Conservation (phyloP, 2,888 invertebrate genomes). For the Chrysolina haemoptera region DNA sequence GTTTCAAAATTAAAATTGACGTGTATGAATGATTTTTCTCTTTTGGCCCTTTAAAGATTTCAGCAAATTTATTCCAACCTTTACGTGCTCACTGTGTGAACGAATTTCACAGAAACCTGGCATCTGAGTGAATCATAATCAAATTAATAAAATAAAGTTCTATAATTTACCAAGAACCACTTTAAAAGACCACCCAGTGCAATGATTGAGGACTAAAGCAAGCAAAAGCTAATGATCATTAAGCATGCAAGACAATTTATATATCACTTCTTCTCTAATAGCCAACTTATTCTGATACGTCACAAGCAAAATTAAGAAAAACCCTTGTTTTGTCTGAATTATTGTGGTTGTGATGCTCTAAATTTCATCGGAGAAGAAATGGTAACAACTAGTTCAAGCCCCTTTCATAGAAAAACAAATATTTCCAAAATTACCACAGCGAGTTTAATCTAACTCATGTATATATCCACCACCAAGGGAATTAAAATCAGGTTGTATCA, state of each 20-base stretch:
- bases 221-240: constrained; percentile 24
- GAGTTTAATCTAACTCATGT: neutral
- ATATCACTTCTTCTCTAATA: constrained; percentile 26
- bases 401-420: constrained; percentile 20
- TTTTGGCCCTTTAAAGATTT: too few species aligned
- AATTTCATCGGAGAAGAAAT: constrained; percentile 18
- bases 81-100: too few species aligned
- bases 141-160: neutral
- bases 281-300: neutral
- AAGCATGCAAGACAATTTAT: constrained; percentile 30
- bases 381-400: constrained; percentile 37
- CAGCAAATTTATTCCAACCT: too few species aligned
- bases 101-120: too few species aligned
- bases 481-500: neutral
- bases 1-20: too few species aligned
- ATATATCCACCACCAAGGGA: constrained; percentile 20
- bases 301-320: neutral
- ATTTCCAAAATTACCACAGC: neutral
- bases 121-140: too few species aligned
- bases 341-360: neutral
- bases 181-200: neutral
- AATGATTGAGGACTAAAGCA: constrained; percentile 21
- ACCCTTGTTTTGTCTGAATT: neutral
- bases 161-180: neutral
- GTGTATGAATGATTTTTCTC: too few species aligned